Evolutionary conservation across 2,888 invertebrate species (phyloP).

Genomic region (Suillia variegata): DNA sequence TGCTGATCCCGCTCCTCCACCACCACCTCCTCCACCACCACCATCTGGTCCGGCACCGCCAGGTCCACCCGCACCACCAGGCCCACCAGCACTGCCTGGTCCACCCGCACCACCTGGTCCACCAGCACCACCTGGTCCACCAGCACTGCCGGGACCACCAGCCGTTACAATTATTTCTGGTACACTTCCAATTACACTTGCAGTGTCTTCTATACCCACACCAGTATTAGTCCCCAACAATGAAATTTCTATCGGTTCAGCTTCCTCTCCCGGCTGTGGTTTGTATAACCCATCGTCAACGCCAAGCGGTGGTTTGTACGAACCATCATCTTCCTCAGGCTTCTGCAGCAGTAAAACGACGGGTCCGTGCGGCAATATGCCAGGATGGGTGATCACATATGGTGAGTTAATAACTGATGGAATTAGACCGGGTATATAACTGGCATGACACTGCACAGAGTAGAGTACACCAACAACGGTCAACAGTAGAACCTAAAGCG

Average conservation of each 20-base stretch:
- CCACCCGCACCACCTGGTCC: slow-evolving; percentile 41
- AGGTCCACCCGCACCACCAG: slow-evolving; percentile 36
- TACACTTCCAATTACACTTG: slow-evolving; percentile 18
- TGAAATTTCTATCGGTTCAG: slow-evolving; percentile 17
- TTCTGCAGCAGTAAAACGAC: background rate
- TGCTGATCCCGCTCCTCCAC: slow-evolving; percentile 33
- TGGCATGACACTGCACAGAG: slow-evolving; percentile 11
- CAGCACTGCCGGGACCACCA: slow-evolving; percentile 35
- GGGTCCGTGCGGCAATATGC: background rate
- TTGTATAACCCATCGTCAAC: slow-evolving; percentile 35
- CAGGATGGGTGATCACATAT: background rate
- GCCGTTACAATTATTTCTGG: slow-evolving; percentile 10
- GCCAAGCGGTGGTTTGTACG: slow-evolving; percentile 31
- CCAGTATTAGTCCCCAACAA: slow-evolving; percentile 11
- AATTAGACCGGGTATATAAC: background rate
- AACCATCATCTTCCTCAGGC: slow-evolving; percentile 26
- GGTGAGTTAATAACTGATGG: no score
- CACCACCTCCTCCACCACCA: slow-evolving; percentile 43
- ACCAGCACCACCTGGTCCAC: slow-evolving; percentile 29
- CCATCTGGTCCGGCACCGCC: slow-evolving; percentile 43
- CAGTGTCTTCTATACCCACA: slow-evolving; percentile 16
- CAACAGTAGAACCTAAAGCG: slow-evolving; percentile 26
- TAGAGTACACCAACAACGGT: slow-evolving; percentile 27
- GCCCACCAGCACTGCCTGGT: slow-evolving; percentile 37
- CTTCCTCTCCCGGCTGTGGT: slow-evolving; percentile 35